A percentile compares a stretch with the other conserved stretches of the same genome.
These are phyloP conservation scores for Actenoides lindsayi DNA, from an alignment of 2,113 vertebrate species.

Conservation along the genomic window DNA sequence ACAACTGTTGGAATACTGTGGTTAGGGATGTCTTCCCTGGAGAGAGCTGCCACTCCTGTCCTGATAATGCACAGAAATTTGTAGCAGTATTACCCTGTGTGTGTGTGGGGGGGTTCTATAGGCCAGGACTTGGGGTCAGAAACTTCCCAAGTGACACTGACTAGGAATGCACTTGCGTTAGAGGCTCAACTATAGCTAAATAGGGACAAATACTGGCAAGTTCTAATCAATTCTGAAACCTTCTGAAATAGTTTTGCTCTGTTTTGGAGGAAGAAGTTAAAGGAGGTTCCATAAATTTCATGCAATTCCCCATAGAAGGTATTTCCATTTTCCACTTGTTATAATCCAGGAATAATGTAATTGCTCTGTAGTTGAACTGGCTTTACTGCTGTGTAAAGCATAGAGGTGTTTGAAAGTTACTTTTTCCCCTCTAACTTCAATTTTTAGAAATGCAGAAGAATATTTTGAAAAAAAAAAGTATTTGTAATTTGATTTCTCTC, in stretches of 20 bases:
- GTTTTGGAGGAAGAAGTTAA: background rate
- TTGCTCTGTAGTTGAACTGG: background rate
- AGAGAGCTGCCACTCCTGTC: background rate
- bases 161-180: background rate
- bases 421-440: too few species aligned
- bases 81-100: background rate
- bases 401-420: background rate
- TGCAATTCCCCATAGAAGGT: background rate
- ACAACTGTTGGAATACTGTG: background rate
- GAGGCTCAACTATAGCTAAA: background rate
- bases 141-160: background rate
- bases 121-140: background rate
- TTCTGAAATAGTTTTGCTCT: background rate
- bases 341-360: background rate
- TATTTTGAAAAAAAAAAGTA: background rate
- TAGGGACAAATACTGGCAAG: background rate
- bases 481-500: background rate
- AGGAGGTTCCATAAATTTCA: background rate
- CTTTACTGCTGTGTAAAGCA: background rate
- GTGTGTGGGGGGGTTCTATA: background rate
- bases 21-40: background rate
- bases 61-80: background rate
- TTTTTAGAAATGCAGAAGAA: background rate
- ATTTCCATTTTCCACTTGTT: background rate
- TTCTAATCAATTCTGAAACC: background rate